phyloP scores from a whole-genome alignment of 1,140 invertebrate species.

The Leucophenga varia region DNA sequence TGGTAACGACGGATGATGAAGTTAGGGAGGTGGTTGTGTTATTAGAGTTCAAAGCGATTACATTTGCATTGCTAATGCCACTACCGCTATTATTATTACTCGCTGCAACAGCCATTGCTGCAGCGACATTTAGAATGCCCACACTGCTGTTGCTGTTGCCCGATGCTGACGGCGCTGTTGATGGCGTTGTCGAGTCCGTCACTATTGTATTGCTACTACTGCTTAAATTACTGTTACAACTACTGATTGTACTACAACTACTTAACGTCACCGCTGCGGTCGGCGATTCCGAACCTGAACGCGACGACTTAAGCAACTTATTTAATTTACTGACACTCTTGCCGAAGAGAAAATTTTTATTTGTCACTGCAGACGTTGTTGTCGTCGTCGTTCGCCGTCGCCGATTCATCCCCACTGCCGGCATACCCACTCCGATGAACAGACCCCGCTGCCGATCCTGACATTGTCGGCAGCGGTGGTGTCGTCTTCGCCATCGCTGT shows the following conservation, averaged over 20 bases:
- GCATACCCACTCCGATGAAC: constrained; percentile 60
- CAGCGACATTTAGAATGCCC: constrained; percentile 54
- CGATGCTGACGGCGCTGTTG: not conserved
- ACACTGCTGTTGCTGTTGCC: constrained; percentile 20
- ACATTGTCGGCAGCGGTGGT: constrained; percentile 22
- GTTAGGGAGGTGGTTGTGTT: constrained; percentile 9
- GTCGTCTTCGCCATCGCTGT: too few relatives aligned
- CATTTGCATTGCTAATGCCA: constrained; percentile 2
- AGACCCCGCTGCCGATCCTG: constrained; percentile 56
- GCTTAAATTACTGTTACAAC: constrained; percentile 52
- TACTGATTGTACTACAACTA: constrained; percentile 57
- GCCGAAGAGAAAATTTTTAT: constrained; percentile 56
- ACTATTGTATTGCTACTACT: constrained; percentile 10
- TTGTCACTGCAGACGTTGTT: constrained; percentile 56
- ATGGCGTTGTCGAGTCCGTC: not conserved
- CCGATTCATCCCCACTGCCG: constrained; percentile 58
- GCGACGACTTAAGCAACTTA: constrained; percentile 53
- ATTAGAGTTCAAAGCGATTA: not conserved
- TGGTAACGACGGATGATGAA: constrained; percentile 17
- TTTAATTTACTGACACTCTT: constrained; percentile 58
- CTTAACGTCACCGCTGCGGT: constrained; percentile 48
- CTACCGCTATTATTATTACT: constrained; percentile 27
- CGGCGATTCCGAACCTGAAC: constrained; percentile 43
- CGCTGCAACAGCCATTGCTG: constrained; percentile 56
- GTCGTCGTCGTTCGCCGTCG: constrained; percentile 55